These are phyloP conservation scores for Anthoscopus minutus DNA, from an alignment of 2,113 vertebrate genomes.

Conservation along the genomic window DNA sequence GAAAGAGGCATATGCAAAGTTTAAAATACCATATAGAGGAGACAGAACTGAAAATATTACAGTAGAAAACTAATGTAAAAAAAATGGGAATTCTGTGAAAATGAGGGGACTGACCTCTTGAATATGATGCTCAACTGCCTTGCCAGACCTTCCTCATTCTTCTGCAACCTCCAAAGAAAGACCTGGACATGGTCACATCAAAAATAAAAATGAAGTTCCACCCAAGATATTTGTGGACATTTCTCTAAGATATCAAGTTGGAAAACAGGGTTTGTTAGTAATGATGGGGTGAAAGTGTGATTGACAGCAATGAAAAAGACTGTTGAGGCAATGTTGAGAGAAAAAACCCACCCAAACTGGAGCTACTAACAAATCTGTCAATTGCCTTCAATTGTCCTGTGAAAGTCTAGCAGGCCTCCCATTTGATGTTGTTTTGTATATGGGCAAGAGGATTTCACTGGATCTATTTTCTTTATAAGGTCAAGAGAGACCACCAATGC, in stretches of 20 bases:
- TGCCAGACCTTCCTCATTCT: background rate
- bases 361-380: background rate
- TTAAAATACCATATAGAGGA: background rate
- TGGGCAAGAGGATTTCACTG: background rate
- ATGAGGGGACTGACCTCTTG: background rate
- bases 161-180: background rate
- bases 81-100: background rate
- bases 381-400: rapidly evolving
- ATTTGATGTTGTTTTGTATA: background rate
- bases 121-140: background rate
- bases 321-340: background rate
- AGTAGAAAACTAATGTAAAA: background rate
- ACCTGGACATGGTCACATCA: rapidly evolving
- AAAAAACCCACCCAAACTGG: background rate
- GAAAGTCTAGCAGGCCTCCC: background rate
- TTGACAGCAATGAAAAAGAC: background rate
- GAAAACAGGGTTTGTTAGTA: rapidly evolving
- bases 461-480: background rate
- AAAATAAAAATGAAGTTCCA: background rate
- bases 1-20: slow-evolving; percentile 35
- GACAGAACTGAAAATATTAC: background rate
- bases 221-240: background rate
- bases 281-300: background rate
- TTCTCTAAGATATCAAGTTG: background rate
- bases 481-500: background rate